These are phyloP conservation scores for Glyphotaelius pellucidus DNA, from an alignment of 2,888 invertebrate species.

Conservation along the genomic window DNA sequence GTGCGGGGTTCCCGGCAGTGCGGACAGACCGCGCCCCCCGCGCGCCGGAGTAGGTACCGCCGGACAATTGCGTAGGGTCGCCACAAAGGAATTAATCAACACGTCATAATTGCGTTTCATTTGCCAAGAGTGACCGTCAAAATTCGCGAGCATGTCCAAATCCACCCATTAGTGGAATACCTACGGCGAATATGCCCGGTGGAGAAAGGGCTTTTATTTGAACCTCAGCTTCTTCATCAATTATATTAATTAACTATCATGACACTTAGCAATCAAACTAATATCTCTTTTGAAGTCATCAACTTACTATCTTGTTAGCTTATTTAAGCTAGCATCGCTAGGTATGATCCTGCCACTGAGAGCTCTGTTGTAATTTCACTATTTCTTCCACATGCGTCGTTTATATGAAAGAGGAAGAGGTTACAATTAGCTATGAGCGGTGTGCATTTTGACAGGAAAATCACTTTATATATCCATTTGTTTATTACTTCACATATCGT, in stretches of 20 bases:
- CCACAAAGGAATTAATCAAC: constrained; percentile 67
- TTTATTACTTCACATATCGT: neutral
- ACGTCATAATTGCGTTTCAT: constrained; percentile 67
- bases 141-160: constrained; percentile 23
- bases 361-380: neutral
- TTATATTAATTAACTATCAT: neutral
- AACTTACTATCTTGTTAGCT: neutral
- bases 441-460: neutral
- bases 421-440: no score
- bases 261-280: neutral
- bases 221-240: neutral
- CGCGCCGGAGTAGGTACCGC: constrained; percentile 11
- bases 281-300: neutral
- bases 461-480: neutral
- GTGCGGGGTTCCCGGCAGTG: constrained; percentile 1
- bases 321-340: neutral
- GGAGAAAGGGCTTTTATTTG: neutral
- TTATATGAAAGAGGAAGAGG: neutral
- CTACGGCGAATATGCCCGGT: neutral
- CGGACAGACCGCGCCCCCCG: constrained; percentile 28
- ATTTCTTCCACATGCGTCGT: neutral
- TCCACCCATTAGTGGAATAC: constrained; percentile 5
- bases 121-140: constrained; percentile 55
- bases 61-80: constrained; percentile 58
- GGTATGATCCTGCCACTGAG: neutral